Conservation (phyloP, 2,888 invertebrate genomes). For the Watsonalla cultraria region DNA sequence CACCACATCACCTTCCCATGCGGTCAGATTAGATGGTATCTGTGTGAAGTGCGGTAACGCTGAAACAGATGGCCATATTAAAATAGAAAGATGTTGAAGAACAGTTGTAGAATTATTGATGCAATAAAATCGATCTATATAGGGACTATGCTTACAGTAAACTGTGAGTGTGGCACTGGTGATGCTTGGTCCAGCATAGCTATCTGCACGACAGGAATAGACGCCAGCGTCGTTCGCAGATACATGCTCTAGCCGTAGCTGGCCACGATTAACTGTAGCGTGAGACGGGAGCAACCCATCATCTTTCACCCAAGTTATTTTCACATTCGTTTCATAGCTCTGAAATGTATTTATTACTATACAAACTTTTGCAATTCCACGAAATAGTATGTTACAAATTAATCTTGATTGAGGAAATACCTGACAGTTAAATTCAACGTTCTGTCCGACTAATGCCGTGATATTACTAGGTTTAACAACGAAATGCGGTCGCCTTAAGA, state of each 20-base stretch:
- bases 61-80: constrained; percentile 78
- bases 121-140: constrained; percentile 61
- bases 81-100: constrained; percentile 45
- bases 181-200: constrained; percentile 91
- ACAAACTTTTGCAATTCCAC: background rate
- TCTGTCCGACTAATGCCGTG: constrained; percentile 89
- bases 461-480: constrained; percentile 91
- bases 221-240: constrained; percentile 91
- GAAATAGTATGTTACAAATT: background rate
- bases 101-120: constrained; percentile 55
- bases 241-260: constrained; percentile 88
- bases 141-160: constrained; percentile 86
- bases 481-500: constrained; percentile 92
- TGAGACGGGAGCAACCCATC: constrained; percentile 63
- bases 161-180: constrained; percentile 93
- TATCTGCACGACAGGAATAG: constrained; percentile 95
- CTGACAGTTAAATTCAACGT: constrained; percentile 91
- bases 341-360: constrained; percentile 32
- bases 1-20: constrained; percentile 91
- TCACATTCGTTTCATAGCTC: constrained; percentile 68
- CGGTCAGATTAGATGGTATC: constrained; percentile 92
- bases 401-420: constrained; percentile 27
- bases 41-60: constrained; percentile 93
- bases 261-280: constrained; percentile 62
- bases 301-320: constrained; percentile 73